A percentile compares a stretch with the other conserved stretches of the same genome.
These are phyloP conservation scores for Virgularia gustaviana DNA, from an alignment of 92 coral and sea anemone genomes.

Conservation along the genomic window DNA sequence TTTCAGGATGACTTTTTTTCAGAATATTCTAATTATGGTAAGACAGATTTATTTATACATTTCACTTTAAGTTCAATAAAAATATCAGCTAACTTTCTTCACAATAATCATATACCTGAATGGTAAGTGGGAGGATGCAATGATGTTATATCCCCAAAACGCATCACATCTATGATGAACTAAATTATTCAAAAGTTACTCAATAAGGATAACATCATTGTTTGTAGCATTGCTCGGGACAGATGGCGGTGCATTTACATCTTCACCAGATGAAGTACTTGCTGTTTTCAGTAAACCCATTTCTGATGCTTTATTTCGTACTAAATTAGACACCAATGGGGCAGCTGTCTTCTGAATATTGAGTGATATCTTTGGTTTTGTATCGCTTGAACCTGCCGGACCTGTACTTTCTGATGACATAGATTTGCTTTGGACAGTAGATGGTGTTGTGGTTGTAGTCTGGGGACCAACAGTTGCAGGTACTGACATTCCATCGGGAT, in stretches of 20 bases:
- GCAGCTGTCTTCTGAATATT: slow-evolving; percentile 5
- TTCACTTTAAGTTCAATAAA: too few species aligned
- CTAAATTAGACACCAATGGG: slow-evolving; percentile 18
- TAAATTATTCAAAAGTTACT: too few species aligned
- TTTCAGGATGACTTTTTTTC: too few species aligned
- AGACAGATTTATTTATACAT: too few species aligned
- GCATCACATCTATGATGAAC: too few species aligned
- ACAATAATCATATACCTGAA: too few species aligned
- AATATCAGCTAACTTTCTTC: too few species aligned
- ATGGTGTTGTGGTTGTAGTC: not conserved
- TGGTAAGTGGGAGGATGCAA: too few species aligned
- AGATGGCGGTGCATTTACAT: not conserved
- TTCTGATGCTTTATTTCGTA: slow-evolving; percentile 84
- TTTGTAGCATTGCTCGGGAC: not conserved
- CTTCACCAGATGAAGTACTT: not conserved
- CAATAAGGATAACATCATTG: slow-evolving; percentile 29
- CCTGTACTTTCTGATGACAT: too few species aligned
- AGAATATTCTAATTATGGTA: too few species aligned
- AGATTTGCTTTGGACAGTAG: too few species aligned
- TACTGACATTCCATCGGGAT: not conserved
- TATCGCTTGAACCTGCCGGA: not conserved
- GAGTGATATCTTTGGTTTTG: not conserved
- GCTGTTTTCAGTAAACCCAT: slow-evolving; percentile 62
- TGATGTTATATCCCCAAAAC: too few species aligned
- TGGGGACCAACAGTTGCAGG: not conserved